phyloP scores from a whole-genome alignment of 2,797 vertebrate genomes.

The Sandelia bainsii region DNA sequence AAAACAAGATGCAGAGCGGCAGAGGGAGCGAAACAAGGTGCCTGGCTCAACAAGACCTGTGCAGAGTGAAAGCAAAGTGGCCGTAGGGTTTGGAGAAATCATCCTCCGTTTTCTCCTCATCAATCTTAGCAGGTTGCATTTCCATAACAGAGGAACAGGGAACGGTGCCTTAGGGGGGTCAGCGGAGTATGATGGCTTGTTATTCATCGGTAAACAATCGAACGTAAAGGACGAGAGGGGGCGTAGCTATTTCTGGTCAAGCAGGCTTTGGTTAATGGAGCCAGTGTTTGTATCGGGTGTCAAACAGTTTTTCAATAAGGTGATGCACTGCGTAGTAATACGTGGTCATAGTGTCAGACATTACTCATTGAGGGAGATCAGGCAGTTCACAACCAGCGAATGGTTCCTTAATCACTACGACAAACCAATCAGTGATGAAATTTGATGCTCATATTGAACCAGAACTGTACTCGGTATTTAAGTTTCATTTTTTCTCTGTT shows the following conservation, averaged over 20 bases:
- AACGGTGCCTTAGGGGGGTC: constrained; percentile 52
- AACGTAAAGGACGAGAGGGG: constrained; percentile 21
- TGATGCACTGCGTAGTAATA: constrained; percentile 24
- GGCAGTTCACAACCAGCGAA: constrained; percentile 4
- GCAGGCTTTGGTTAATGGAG: constrained; percentile 47
- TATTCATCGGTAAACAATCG: constrained; percentile 59
- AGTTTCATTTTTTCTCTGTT: constrained; percentile 2
- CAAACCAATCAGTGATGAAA: constrained; percentile 4
- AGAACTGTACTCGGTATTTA: constrained; percentile 8
- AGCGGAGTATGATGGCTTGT: constrained; percentile 35
- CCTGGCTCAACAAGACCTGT: constrained; percentile 44
- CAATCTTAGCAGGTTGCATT: constrained; percentile 62
- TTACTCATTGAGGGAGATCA: constrained; percentile 1
- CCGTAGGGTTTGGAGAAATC: constrained; percentile 49
- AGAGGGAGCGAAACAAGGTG: constrained; percentile 36
- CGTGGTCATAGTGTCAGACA: constrained; percentile 9
- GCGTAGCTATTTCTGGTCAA: constrained; percentile 10
- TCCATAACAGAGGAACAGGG: constrained; percentile 55
- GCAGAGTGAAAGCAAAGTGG: constrained; percentile 12
- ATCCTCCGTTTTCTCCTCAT: constrained; percentile 57
- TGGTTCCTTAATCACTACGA: constrained; percentile 20
- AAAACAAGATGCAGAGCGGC: constrained; percentile 33
- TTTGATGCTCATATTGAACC: constrained; percentile 7
- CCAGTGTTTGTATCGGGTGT: constrained; percentile 42
- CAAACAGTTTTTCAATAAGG: constrained; percentile 55